Base-by-base conservation (phyloP, 2,113 vertebrate species). In the Dendrocopos noguchii region DNA sequence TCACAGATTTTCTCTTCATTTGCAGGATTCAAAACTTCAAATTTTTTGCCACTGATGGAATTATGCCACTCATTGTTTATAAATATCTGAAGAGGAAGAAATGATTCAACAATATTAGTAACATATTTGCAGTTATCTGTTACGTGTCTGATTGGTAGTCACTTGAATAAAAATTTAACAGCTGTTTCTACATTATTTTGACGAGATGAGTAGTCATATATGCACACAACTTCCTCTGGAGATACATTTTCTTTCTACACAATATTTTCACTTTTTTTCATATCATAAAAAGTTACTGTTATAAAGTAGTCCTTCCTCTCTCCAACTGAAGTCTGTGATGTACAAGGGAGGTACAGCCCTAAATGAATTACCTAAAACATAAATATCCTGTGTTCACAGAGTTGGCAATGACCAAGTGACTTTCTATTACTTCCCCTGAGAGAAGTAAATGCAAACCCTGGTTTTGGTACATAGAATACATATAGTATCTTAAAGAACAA, bases 61-160 rank as follows among this genome's bases (percentile, higher is more conserved):
- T 97, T 72, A 44, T 98, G 98, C 98, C 98, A 99, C 73, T 99
- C 98, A 42, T 99, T 99, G 91, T 98, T 98, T 94, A 99, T 98
- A 90, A 99, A 99, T 96, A 99, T 98, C 98, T 99, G 91, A 8
- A 79, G 75, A 31, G 5, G 27, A 93, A 87, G 79, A 91, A 86
- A 61, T 15, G 29, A 28, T 25, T 15, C 18, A 88, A 65, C 10
- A 64, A 20, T 64, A 46, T 73, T 82, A 80, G n/a, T 36, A 67
- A 50, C 2, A 22, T 6, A 29, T 7, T 22, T 21, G n/a, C 5
- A 80, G 7, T 9, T 67, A 4, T 52, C 17, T 75, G 2, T 34
- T 85, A 17, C 2, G 8, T n/a, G 2, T 29, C 14, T 50, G 6
- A 13, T 13, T 61, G 13, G 33, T 7, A 56, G 9, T 34, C 44